Evolutionary conservation across 2,113 vertebrate genomes (phyloP).

Genomic region (Pao palembangensis): DNA sequence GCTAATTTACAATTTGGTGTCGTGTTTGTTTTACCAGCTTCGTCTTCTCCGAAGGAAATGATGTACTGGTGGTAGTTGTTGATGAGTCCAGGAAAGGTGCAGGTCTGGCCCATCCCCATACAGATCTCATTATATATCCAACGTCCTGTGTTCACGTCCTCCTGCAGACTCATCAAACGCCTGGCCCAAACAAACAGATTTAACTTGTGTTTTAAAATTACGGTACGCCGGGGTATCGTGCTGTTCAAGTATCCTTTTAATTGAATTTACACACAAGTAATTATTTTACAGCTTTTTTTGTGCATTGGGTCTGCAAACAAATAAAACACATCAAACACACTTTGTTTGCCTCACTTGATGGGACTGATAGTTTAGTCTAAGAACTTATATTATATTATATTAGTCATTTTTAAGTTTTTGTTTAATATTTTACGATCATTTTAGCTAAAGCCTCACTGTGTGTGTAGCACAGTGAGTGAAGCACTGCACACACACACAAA

Average conservation of each 20-base stretch:
- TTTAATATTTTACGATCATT: no score
- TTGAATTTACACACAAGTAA: no score
- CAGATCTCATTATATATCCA: constrained; percentile 92
- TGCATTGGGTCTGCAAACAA: background rate
- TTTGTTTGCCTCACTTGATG: no score
- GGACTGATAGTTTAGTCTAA: no score
- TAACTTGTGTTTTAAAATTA: background rate
- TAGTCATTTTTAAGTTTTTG: no score
- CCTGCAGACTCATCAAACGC: constrained; percentile 88
- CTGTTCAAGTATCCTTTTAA: no score
- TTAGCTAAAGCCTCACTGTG: no score
- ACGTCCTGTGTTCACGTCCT: constrained; percentile 70
- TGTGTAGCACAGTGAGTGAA: no score
- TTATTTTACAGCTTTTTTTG: no score
- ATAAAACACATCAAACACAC: background rate
- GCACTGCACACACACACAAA: no score
- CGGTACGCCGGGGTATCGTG: background rate
- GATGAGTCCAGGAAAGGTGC: constrained; percentile 88
- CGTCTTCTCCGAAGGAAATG: constrained; percentile 95
- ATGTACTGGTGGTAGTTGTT: constrained; percentile 92
- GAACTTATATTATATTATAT: no score
- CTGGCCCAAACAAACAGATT: constrained; percentile 52
- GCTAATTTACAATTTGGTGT: background rate
- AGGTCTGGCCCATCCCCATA: constrained; percentile 88
- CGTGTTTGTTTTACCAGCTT: constrained; percentile 79